Evolutionary conservation across 2,888 invertebrate genomes (phyloP).

Genomic region (Nomada fabriciana): DNA sequence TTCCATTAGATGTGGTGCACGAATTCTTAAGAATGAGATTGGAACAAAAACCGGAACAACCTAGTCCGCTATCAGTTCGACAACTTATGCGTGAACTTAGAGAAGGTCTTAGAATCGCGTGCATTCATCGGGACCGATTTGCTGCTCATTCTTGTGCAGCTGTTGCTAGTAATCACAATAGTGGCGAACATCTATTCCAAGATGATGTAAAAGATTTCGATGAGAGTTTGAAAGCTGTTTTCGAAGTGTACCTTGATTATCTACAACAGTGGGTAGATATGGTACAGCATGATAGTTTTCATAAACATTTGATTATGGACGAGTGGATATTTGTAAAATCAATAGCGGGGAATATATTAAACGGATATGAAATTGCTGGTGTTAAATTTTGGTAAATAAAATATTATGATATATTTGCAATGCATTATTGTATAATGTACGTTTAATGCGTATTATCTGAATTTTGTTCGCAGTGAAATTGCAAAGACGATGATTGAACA

Average conservation of each 20-base stretch:
- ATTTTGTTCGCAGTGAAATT: constrained; percentile 83
- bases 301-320: constrained; percentile 92
- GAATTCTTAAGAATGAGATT: constrained; percentile 95
- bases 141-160: constrained; percentile 88
- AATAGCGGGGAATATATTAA: constrained; percentile 91
- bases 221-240: constrained; percentile 89
- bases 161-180: constrained; percentile 84
- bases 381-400: constrained; percentile 89
- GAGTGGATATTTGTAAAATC: constrained; percentile 95
- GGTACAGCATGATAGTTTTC: constrained; percentile 87
- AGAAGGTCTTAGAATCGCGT: constrained; percentile 94
- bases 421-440: too few species aligned
- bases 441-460: not conserved
- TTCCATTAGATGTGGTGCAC: constrained; percentile 96
- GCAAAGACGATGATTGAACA: constrained; percentile 85
- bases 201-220: constrained; percentile 90
- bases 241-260: constrained; percentile 94
- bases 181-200: constrained; percentile 85
- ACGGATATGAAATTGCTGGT: constrained; percentile 91
- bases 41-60: constrained; percentile 92
- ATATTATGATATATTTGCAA: too few species aligned
- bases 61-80: constrained; percentile 93
- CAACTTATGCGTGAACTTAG: constrained; percentile 96
- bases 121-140: constrained; percentile 92
- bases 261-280: constrained; percentile 92